These are phyloP conservation scores for Erinaceus europaeus DNA, from an alignment of 2,113 vertebrate genomes.

Conservation along the genomic window DNA sequence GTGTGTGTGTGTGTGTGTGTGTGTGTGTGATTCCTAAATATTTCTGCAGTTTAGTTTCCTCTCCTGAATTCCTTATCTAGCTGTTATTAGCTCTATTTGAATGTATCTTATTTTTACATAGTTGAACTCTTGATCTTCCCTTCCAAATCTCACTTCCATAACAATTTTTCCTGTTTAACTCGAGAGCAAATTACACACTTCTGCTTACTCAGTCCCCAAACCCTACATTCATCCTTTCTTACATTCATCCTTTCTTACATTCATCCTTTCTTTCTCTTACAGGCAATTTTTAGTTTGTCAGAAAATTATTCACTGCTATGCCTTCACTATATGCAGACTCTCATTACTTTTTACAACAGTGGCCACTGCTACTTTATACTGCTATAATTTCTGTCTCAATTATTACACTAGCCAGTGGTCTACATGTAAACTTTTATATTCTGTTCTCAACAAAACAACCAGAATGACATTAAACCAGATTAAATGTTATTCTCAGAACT, in stretches of 20 bases:
- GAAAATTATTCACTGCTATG: neutral
- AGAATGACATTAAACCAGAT: conserved; percentile 3
- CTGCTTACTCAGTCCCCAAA: neutral
- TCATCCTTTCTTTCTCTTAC: neutral
- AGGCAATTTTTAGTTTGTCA: neutral
- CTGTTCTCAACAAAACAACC: neutral
- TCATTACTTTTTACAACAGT: neutral
- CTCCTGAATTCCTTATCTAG: neutral
- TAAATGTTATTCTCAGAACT: neutral
- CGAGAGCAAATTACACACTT: neutral
- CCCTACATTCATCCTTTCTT: neutral
- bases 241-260: too few species aligned
- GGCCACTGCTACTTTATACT: neutral
- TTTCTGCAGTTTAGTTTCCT: neutral
- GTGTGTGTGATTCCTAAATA: neutral
- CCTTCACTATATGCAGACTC: neutral
- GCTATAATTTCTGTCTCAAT: neutral
- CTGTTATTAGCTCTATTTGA: neutral
- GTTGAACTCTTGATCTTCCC: neutral
- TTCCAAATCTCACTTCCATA: neutral
- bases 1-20: neutral
- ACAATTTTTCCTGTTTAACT: neutral
- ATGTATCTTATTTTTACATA: neutral
- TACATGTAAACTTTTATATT: neutral
- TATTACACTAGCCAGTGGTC: neutral